Percentiles rank a stretch among this genome's conserved stretches.
Conservation (phyloP, 2,888 invertebrate genomes). For the Lasioglossum leucozonium region DNA sequence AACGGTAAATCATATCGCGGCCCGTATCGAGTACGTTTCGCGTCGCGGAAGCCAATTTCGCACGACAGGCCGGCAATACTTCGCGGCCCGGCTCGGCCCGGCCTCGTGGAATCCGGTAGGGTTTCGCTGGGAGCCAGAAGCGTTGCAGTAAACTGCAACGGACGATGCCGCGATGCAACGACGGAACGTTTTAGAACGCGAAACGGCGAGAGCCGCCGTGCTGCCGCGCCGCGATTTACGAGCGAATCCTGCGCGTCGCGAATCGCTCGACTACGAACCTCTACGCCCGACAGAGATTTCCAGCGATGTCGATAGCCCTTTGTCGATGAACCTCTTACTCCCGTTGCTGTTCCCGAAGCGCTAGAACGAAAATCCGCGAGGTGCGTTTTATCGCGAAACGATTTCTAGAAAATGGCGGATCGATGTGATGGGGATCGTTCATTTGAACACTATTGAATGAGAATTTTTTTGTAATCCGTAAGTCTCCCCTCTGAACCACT, state of each 20-base stretch:
- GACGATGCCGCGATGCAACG: conserved; percentile 34
- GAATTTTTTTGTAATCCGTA: too few species aligned
- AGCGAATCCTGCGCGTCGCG: conserved; percentile 63
- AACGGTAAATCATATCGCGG: conserved; percentile 70
- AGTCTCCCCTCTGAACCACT: too few species aligned
- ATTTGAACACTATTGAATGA: too few species aligned
- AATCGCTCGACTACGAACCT: conserved; percentile 56
- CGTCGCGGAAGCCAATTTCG: conserved; percentile 69
- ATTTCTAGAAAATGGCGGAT: neutral
- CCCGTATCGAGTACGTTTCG: conserved; percentile 59
- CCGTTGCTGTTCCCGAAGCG: neutral
- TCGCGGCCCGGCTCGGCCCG: conserved; percentile 24
- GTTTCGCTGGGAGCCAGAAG: conserved; percentile 63
- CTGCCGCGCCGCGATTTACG: conserved; percentile 63
- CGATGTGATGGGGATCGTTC: too few species aligned
- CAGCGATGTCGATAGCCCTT: conserved; percentile 35
- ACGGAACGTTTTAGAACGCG: conserved; percentile 65
- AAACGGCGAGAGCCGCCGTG: too few species aligned
- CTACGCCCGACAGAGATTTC: conserved; percentile 15
- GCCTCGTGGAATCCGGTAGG: conserved; percentile 67
- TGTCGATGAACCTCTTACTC: conserved; percentile 15
- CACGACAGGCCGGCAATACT: conserved; percentile 53
- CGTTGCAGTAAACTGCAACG: conserved; percentile 62
- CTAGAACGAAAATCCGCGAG: neutral
- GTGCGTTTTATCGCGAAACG: neutral